These are phyloP conservation scores for Aphrophora alni DNA, from an alignment of 2,888 invertebrate genomes.

Conservation along the genomic window DNA sequence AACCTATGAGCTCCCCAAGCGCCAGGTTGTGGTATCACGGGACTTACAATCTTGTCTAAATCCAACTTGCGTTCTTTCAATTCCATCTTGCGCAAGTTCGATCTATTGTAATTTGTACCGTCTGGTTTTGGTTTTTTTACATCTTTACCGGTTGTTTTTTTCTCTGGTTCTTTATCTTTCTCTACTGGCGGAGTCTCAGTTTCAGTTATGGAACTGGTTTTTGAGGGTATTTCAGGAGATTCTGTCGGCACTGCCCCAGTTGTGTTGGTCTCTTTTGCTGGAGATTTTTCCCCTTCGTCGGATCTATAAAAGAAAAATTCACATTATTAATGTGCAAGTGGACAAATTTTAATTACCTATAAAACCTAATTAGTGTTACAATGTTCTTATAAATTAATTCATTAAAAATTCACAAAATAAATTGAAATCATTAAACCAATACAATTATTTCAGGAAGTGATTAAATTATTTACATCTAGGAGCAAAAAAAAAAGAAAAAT, in stretches of 20 bases:
- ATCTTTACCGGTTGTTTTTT: background rate
- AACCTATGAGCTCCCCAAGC: constrained; percentile 58
- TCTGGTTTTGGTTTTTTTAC: constrained; percentile 22
- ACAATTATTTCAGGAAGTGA: too few species aligned
- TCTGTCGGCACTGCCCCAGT: background rate
- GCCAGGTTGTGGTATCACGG: constrained; percentile 88
- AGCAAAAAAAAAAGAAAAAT: too few species aligned
- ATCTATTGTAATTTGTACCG: constrained; percentile 11
- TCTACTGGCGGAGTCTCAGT: background rate
- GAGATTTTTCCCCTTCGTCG: background rate
- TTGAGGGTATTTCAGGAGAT: background rate
- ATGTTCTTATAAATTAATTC: too few species aligned
- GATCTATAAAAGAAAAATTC: background rate
- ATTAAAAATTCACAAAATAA: too few species aligned
- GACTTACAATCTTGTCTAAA: constrained; percentile 90
- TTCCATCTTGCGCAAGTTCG: constrained; percentile 25
- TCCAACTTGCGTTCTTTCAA: constrained; percentile 63
- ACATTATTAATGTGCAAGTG: too few species aligned
- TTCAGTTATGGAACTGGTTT: background rate
- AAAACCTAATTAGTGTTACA: too few species aligned
- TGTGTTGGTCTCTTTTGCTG: background rate
- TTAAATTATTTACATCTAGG: too few species aligned
- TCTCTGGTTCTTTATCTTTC: background rate
- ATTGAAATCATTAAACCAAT: too few species aligned
- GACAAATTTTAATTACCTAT: too few species aligned